Base-by-base conservation (phyloP, 2,888 invertebrate genomes). In the Emesis furor region DNA sequence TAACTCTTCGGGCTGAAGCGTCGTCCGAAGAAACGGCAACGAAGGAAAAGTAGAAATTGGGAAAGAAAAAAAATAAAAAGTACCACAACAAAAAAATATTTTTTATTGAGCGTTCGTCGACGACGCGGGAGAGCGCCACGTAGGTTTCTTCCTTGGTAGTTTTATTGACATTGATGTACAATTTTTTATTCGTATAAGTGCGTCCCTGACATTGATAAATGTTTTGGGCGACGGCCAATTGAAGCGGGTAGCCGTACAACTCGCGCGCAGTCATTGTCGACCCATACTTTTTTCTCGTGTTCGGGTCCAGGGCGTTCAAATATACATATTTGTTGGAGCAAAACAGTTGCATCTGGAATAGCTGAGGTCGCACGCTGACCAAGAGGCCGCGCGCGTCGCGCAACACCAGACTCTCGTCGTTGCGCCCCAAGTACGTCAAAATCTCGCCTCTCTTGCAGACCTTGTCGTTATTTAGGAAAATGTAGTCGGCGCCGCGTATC, bases 401-500 rank as follows among this genome's bases (percentile, higher is more conserved):
- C 55, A 55, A 55, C 55, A 55, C 55, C 55, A 55, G 30, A 24
- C 2, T 8, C 62, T 62, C 62, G 62, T 62, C 62, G 8, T 62
- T 62, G 24, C 62, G 62, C 7, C 62, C 62, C 62, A 62, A 62
- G 62, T 62, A 24, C 30, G 24, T 62, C 55, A 55, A 55, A 55
- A 55, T 55, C 55, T 55, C 55, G 55, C 55, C 55, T 55, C 55
- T 62, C 24, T 62, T 62, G 30, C 62, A 62, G 30, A 17, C 62
- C 62, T 30, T 62, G 62, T 62, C 62, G 30, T 62, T 62, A 8
- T 62, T 10, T 10, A 62, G 62, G 30, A 24, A 62, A 30, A 62
- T 62, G 62, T 62, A 62, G 62, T 62, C 62, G 62, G 62, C 8
- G 62, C 62, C 62, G 62, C 24, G 62, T 62, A 62, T 62, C 62